Evolutionary conservation across 2,113 vertebrate species (phyloP).

Genomic region (Pangasianodon hypophthalmus): DNA sequence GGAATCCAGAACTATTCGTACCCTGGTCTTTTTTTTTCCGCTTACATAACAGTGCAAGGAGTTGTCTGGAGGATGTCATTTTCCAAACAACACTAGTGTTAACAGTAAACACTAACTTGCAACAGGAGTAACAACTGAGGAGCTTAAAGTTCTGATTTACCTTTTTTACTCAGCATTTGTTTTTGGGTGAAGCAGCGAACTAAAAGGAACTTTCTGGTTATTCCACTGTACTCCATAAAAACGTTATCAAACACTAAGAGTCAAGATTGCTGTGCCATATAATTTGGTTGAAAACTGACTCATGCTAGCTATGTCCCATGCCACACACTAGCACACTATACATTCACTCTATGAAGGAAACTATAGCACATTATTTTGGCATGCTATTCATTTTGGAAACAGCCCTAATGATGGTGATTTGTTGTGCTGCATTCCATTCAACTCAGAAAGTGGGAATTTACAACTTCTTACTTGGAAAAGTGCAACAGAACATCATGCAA

Average conservation of each 20-base stretch:
- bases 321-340: not conserved
- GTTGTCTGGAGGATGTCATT: not conserved
- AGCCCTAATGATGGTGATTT: not conserved
- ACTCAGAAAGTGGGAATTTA: not conserved
- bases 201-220: not conserved
- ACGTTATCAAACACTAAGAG: not conserved
- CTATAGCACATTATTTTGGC: not conserved
- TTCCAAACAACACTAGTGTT: not conserved
- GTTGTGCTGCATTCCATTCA: not conserved
- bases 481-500: not conserved
- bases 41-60: not conserved
- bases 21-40: not conserved
- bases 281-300: not conserved
- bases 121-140: not conserved
- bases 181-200: not conserved
- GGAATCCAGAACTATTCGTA: not conserved
- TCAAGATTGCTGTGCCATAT: not conserved
- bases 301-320: not conserved
- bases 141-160: not conserved
- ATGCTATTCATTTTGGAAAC: not conserved
- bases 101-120: not conserved
- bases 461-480: not conserved
- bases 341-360: not conserved
- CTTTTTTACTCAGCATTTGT: not conserved
- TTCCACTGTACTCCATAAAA: not conserved